A percentile compares a stretch with the other conserved stretches of the same genome.
Evolutionary conservation across 2,797 vertebrate species (phyloP).

Genomic region (Trichosurus vulpecula): DNA sequence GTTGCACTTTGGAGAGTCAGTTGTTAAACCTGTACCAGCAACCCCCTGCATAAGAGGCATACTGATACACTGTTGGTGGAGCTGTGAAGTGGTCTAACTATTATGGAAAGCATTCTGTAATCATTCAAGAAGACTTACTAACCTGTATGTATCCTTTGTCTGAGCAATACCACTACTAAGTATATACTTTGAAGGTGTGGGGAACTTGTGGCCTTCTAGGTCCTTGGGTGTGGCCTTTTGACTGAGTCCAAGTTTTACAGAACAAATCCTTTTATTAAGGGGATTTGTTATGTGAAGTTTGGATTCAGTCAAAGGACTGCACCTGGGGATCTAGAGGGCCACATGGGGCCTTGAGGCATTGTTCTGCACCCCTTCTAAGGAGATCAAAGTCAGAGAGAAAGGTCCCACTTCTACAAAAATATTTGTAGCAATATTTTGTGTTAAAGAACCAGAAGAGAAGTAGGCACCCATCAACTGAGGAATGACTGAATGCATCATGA

Average conservation of each 20-base stretch:
- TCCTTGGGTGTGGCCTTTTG: too few species aligned
- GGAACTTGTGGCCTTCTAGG: too few species aligned
- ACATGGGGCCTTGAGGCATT: too few species aligned
- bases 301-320: too few species aligned
- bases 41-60: neutral
- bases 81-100: neutral
- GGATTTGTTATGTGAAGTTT: too few species aligned
- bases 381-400: neutral
- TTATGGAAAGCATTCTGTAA: neutral
- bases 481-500: neutral
- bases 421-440: neutral
- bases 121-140: neutral
- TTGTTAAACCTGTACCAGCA: neutral
- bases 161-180: neutral
- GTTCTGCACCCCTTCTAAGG: too few species aligned
- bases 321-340: too few species aligned
- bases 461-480: neutral
- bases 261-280: too few species aligned
- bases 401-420: neutral
- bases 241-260: too few species aligned
- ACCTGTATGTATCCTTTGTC: neutral
- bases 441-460: neutral
- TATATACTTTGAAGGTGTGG: too few species aligned
- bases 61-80: neutral
- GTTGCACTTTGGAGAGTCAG: neutral